Evolutionary conservation across 30 jellyfish, hydroid and myxozoan species (phyloP), one percentile per base, ranked within the genome.

Genomic region (Cassiopea xamachana): DNA sequence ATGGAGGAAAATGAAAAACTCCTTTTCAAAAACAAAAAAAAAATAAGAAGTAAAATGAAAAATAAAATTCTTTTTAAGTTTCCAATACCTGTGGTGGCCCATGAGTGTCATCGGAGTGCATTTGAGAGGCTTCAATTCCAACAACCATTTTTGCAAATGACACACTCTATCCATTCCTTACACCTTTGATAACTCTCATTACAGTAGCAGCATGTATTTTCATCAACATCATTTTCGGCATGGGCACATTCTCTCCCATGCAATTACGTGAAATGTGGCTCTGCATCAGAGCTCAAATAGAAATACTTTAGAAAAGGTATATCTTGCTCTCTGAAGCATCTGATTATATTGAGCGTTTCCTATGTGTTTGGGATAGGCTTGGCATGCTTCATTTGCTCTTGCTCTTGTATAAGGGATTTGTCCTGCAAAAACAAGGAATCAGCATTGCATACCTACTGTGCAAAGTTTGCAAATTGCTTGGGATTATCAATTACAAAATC

Each of bases 401-500:
- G 83, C 51, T 83, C 75, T 62, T 69, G 13, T 6, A 83, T 71
- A 13, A 81, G 61, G n/a, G 16, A 78, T 13, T 48, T 58, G 6
- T 48, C 84, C 47, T 76, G 92, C 13, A 83, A 61, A 69, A 9
- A 70, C 73, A 83, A 48, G 1, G 61, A 83, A 16, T 48, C 55
- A 46, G 62, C 58, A 83, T 69, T 18, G 45, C 60, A 7, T 45
- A 50, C 75, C 85, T 15, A 0, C 45, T 87, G 76, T 48, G 94
- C 94, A 79, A 1, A 67, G 13, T 1, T 75, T n/a, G 93, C 92
- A 79, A 79, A 87, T 70, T 87, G 75, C 73, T 87, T 64, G 19
- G 94, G 93, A 51, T 44, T 51, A 70, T 69, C 58, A 47, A 87
- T 87, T 8, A 79, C 78, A 9, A 17, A 27, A 7, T 60, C 77